Evolutionary conservation across 1,140 invertebrate species (phyloP), one percentile per base, ranked within the genome.

Genomic region (Heterodera carotae): DNA sequence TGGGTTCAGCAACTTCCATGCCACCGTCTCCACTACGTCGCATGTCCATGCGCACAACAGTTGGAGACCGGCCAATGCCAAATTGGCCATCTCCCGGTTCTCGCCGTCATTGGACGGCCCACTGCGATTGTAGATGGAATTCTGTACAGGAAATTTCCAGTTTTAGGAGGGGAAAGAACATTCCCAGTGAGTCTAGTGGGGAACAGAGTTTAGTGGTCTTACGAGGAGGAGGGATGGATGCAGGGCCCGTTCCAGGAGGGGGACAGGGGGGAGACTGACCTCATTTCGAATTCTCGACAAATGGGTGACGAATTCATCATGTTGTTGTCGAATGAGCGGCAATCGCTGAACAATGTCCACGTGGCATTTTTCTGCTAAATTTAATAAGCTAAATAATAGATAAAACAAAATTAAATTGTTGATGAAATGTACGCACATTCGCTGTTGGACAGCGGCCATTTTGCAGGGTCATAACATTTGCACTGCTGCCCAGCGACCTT

Each of bases 291-390:
- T 96, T 84, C 94, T 90, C 1, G 96, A 94, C 77, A 99, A 90
- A 89, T 99, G 96, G 70, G 94, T 96, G 67, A 98, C 98, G 88
- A 97, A 99, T 86, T 94, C 94, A 72, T 97, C 94, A 89, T 99
- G 96, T 88, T 98, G 94, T 83, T 97, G 94, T 71, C 96, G 90
- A 79, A 98, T 98, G 85, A 93, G 92, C 7, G 95, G 94, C 78
- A 99, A 90, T 90, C 96, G 94, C 7, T 96, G 93, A 91, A 98
- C 94, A 69, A 99, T 91, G 90, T 98, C 95, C 0, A 96, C 94
- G 89, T 99, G 96, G 0, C 94, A 94, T 77, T 94, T 88, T 10
- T 85, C 84, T n/a, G 83, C 83, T 78, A 39, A 72, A 85, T 78
- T 67, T 66, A 10, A n/a, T 33, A 39, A 39, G 33, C 56, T 31